Conservation (phyloP, 2,888 invertebrate species). For the Drosophila nigritarsus region DNA sequence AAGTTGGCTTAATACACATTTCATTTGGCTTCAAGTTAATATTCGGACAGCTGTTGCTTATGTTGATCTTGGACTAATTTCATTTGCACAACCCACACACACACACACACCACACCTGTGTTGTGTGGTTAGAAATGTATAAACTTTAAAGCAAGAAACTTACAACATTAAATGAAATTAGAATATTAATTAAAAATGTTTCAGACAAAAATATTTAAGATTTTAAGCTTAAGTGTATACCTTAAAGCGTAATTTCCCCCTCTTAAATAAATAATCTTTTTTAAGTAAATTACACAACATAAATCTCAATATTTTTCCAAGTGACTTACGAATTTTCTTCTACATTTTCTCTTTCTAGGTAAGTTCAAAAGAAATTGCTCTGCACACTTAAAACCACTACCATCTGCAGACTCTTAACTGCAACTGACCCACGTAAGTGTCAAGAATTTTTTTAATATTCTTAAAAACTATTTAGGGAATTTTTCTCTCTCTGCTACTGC, state of each 20-base stretch:
- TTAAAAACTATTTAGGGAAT: conserved; percentile 51
- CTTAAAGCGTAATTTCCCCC: background rate
- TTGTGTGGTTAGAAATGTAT: background rate
- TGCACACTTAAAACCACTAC: background rate
- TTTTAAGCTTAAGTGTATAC: background rate
- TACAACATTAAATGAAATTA: background rate
- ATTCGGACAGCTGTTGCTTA: conserved; percentile 28
- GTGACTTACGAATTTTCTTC: conserved; percentile 25
- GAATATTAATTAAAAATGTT: background rate
- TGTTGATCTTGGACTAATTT: conserved; percentile 42
- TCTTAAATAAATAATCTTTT: conserved; percentile 7
- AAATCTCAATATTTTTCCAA: conserved; percentile 19
- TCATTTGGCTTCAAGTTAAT: conserved; percentile 30
- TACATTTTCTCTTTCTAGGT: conserved; percentile 45
- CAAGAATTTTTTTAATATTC: conserved; percentile 63
- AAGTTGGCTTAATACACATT: conserved; percentile 38
- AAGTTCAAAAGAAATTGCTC: conserved; percentile 31
- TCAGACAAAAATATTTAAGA: too few species aligned
- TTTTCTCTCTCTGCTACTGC: conserved; percentile 15
- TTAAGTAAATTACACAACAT: conserved; percentile 26
- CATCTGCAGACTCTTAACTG: background rate
- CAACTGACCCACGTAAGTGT: conserved; percentile 46
- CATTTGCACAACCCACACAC: conserved; percentile 17
- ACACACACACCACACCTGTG: background rate
- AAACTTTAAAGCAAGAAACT: background rate